Conservation (phyloP, 2,888 invertebrate genomes). For the Luperina testacea region DNA sequence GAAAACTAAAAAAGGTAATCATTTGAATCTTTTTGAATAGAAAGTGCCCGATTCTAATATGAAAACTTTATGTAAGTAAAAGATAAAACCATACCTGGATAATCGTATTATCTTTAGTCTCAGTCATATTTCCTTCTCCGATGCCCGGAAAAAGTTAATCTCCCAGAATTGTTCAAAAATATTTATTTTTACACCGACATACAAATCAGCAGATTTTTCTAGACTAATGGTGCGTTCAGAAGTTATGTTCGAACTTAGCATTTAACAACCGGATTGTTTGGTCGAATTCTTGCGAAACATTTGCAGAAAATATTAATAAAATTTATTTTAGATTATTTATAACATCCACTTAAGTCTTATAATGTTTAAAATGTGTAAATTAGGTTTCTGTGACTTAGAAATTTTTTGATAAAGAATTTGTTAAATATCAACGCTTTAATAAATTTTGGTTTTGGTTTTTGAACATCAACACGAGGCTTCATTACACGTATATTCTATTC, state of each 20-base stretch:
- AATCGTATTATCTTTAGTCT: constrained; percentile 30
- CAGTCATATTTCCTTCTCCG: constrained; percentile 54
- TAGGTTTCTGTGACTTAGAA: fast-evolving
- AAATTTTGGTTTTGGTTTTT: not conserved
- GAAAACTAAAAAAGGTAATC: not conserved
- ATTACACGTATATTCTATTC: not conserved
- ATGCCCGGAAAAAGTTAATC: constrained; percentile 3
- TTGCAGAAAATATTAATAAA: fast-evolving
- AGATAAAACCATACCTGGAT: constrained; percentile 44
- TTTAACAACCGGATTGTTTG: not conserved
- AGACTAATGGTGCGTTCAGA: constrained; percentile 65
- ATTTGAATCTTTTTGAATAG: constrained; percentile 17
- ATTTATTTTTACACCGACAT: constrained; percentile 64
- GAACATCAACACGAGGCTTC: constrained; percentile 9
- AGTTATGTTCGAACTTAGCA: not conserved
- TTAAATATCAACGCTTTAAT: not conserved
- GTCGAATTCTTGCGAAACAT: not conserved
- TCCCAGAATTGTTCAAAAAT: constrained; percentile 38
- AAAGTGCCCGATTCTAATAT: constrained; percentile 11
- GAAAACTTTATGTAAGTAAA: not conserved
- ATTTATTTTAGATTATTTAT: not conserved
- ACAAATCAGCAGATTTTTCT: constrained; percentile 70
- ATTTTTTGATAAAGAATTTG: not conserved
- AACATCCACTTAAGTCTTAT: fast-evolving
- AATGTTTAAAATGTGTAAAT: not conserved